phyloP scores from a whole-genome alignment of 2,797 vertebrate genomes.

The Tamandua tetradactyla region DNA sequence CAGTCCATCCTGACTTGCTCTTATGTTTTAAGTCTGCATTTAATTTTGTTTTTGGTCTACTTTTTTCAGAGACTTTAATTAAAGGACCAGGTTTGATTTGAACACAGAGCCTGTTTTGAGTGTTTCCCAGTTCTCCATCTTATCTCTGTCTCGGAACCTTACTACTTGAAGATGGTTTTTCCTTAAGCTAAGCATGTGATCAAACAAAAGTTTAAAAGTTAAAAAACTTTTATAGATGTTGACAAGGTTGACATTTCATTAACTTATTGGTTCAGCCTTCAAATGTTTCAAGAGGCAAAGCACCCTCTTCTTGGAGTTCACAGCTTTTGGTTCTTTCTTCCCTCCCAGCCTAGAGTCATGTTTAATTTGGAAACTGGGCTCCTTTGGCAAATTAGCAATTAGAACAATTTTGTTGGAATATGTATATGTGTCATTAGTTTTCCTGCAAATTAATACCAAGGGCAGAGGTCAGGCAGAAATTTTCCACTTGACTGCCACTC shows the following conservation, averaged over 20 bases:
- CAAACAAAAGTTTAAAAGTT: conserved; percentile 84
- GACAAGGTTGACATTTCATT: conserved; percentile 89
- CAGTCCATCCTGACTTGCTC: no score
- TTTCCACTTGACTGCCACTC: conserved; percentile 95
- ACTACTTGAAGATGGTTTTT: conserved; percentile 44
- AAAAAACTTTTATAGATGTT: conserved; percentile 83
- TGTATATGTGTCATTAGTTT: conserved; percentile 99
- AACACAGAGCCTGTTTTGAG: conserved; percentile 48
- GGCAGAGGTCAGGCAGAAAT: conserved; percentile 94
- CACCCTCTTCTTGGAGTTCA: conserved; percentile 74
- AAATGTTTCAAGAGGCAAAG: conserved; percentile 83
- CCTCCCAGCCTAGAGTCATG: conserved; percentile 90
- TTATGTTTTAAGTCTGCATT: conserved; percentile 78
- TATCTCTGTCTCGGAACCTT: conserved; percentile 37
- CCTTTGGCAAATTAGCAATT: conserved; percentile 99
- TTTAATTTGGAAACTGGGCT: conserved; percentile 96
- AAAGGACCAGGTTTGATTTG: conserved; percentile 59
- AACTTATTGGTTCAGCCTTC: conserved; percentile 89
- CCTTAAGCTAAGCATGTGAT: conserved; percentile 76
- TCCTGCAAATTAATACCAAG: conserved; percentile 97
- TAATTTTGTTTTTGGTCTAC: conserved; percentile 36
- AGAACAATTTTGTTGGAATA: conserved; percentile 98
- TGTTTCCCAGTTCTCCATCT: conserved; percentile 17
- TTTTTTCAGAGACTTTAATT: conserved; percentile 59
- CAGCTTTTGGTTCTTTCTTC: conserved; percentile 85